Conservation (phyloP, 37 sponge, comb jelly and placozoan genomes). For the Diacarnus erythraeanus region DNA sequence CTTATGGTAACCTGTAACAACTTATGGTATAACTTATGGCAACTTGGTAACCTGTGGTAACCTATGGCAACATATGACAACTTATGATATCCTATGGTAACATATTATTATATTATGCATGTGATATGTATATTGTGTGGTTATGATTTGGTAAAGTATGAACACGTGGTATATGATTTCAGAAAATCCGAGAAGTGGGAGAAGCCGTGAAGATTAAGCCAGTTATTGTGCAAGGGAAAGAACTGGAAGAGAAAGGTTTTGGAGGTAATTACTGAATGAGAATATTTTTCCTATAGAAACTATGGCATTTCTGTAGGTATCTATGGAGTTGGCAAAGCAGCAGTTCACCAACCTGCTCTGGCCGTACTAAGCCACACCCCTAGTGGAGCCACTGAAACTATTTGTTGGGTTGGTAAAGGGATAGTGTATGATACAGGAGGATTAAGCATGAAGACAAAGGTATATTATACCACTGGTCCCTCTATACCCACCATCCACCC, state of each 20-base stretch:
- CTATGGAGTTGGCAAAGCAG: constrained; percentile 98
- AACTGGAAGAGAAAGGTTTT: constrained; percentile 82
- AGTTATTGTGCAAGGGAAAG: constrained; percentile 77
- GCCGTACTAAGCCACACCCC: constrained; percentile 93
- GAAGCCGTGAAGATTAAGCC: constrained; percentile 46
- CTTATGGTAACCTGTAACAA: too few species aligned
- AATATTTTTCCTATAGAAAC: too few species aligned
- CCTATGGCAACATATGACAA: background rate
- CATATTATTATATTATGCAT: constrained; percentile 13
- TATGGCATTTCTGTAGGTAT: constrained; percentile 65
- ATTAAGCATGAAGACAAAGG: constrained; percentile 83
- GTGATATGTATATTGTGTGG: too few species aligned
- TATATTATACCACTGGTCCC: constrained; percentile 8
- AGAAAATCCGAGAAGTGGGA: constrained; percentile 66
- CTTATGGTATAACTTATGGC: too few species aligned
- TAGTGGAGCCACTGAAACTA: constrained; percentile 79
- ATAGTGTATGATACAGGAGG: constrained; percentile 99
- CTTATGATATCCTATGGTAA: background rate
- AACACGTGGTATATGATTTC: background rate
- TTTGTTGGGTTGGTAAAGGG: constrained; percentile 98
- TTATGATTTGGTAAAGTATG: too few species aligned
- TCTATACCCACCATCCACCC: too few species aligned
- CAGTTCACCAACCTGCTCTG: constrained; percentile 82
- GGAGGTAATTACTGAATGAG: constrained; percentile 77
- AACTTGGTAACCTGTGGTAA: too few species aligned